phyloP scores from a whole-genome alignment of 2,113 vertebrate species.

The Thalassarche chlororhynchos region DNA sequence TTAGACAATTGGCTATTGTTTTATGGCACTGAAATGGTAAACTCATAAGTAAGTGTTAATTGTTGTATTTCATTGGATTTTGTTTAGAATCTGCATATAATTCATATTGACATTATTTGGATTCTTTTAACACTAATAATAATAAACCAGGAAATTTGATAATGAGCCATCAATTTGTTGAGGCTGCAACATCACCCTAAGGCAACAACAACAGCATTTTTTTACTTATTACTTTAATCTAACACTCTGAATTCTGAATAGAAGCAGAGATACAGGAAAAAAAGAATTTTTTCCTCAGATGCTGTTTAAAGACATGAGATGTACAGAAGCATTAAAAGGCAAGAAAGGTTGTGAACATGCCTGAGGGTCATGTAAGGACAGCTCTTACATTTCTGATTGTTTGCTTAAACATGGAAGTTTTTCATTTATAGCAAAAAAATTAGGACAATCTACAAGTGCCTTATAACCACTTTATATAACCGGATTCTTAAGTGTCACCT shows the following conservation, averaged over 20 bases:
- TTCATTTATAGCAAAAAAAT: neutral
- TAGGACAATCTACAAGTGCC: neutral
- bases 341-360: neutral
- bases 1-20: neutral
- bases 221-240: constrained; percentile 21
- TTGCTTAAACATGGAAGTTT: neutral
- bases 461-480: neutral
- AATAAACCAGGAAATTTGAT: constrained; percentile 25
- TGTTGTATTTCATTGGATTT: neutral
- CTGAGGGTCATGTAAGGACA: neutral
- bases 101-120: neutral
- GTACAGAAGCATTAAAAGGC: neutral
- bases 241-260: neutral
- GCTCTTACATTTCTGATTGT: neutral
- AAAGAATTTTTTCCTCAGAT: neutral
- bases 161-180: constrained; percentile 9
- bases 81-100: neutral
- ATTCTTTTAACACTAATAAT: neutral
- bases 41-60: neutral
- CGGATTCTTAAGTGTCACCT: neutral
- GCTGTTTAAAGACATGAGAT: neutral
- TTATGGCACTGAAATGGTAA: neutral
- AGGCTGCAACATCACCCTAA: neutral
- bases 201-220: constrained; percentile 10
- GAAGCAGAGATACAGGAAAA: neutral